phyloP scores from a whole-genome alignment of 2,113 vertebrate species.

The Polypterus senegalus region DNA sequence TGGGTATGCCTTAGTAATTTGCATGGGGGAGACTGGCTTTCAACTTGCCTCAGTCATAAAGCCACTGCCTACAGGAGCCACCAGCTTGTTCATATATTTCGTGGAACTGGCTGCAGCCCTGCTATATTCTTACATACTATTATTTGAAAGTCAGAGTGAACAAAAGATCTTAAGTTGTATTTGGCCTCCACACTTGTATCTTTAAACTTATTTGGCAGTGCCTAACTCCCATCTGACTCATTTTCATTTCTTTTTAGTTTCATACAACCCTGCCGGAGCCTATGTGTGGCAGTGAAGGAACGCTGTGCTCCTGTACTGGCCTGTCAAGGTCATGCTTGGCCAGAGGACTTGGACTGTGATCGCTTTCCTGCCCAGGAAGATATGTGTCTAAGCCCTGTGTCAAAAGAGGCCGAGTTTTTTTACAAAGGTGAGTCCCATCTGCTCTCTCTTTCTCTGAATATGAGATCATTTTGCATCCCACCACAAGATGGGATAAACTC shows the following conservation, averaged over 20 bases:
- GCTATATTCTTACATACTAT: too few relatives aligned
- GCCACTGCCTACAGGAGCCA: too few relatives aligned
- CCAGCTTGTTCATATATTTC: too few relatives aligned
- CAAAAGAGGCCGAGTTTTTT: constrained; percentile 41
- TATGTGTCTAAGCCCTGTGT: constrained; percentile 54
- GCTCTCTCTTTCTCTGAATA: background rate
- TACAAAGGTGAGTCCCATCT: constrained; percentile 53
- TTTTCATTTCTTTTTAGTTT: constrained; percentile 43
- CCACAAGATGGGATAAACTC: background rate
- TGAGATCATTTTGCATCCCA: background rate
- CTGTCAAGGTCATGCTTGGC: constrained; percentile 68
- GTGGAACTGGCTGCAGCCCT: too few relatives aligned
- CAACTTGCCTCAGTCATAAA: too few relatives aligned
- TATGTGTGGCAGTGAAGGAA: constrained; percentile 62
- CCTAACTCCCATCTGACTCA: too few relatives aligned
- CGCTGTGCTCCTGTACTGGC: constrained; percentile 60
- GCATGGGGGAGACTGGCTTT: too few relatives aligned
- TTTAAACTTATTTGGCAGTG: too few relatives aligned
- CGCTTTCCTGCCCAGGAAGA: constrained; percentile 66
- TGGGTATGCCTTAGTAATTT: too few relatives aligned
- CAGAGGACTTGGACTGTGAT: constrained; percentile 55
- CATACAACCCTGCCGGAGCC: constrained; percentile 68
- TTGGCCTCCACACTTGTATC: too few relatives aligned
- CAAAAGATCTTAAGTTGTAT: too few relatives aligned
- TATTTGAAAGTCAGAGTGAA: too few relatives aligned